These are phyloP conservation scores for Apodemia hepburni DNA, from an alignment of 2,888 invertebrate genomes.

Conservation along the genomic window DNA sequence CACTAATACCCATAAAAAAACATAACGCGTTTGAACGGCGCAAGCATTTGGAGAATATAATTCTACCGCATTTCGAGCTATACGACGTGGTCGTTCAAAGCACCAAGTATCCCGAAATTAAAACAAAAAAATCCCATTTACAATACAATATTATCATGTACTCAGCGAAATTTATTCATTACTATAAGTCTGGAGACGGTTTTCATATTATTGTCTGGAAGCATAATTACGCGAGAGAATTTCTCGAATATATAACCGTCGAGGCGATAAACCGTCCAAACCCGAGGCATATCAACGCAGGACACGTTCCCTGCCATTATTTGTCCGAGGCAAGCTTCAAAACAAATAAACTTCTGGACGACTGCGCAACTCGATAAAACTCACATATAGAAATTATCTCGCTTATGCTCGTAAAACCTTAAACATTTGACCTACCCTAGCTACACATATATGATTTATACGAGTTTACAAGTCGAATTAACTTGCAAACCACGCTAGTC, in stretches of 20 bases:
- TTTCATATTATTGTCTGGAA: slow-evolving; percentile 15
- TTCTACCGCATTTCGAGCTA: background rate
- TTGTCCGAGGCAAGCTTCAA: slow-evolving; percentile 12
- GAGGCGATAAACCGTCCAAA: slow-evolving; percentile 13
- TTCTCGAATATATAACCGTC: slow-evolving; percentile 8
- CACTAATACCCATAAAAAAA: background rate
- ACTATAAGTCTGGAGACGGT: slow-evolving; percentile 14
- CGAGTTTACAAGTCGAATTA: background rate
- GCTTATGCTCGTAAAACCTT: background rate
- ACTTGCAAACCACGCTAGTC: no score
- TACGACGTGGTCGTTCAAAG: background rate
- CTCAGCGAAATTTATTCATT: slow-evolving; percentile 8
- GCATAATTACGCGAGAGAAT: slow-evolving; percentile 13
- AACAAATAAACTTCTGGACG: slow-evolving; percentile 11
- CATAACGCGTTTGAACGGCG: background rate
- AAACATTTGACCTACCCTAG: background rate
- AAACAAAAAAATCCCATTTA: slow-evolving; percentile 15
- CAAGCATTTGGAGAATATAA: background rate
- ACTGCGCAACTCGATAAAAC: slow-evolving; percentile 12
- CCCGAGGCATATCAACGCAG: slow-evolving; percentile 13
- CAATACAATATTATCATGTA: slow-evolving; percentile 13
- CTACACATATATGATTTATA: background rate
- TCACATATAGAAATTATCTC: slow-evolving; percentile 9
- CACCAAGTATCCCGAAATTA: slow-evolving; percentile 10
- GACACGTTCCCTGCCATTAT: slow-evolving; percentile 2